Evolutionary conservation across 2,113 vertebrate species (phyloP), one percentile per base, ranked within the genome.

Genomic region (Lipophrys pholis): DNA sequence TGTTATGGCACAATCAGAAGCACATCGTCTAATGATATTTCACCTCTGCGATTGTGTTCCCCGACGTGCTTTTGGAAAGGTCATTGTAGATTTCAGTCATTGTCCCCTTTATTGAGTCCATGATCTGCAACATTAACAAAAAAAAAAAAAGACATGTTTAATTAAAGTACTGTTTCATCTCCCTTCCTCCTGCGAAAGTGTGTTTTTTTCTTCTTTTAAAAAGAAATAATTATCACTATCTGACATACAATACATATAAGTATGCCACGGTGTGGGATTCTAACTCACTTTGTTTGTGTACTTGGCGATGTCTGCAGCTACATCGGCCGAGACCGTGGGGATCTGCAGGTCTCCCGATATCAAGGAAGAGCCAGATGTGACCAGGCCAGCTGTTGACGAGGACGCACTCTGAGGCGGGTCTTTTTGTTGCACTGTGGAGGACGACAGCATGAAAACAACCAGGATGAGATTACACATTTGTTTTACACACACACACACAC

Each of bases 31-130:
- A 43, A 50, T 12, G n/a, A 0, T 42, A 21, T 8, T 91, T 83
- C 78, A 98, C 97, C 96, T 99, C 97, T 10, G 96, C 95, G 83
- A 99, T 97, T 9, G 97, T 99, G 92, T 96, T 99, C 81, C 97
- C 97, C 1, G 97, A 96, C 14, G 96, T 97, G 91, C 94, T 98
- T 93, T 96, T 98, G 46, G 97, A 98, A 61, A 99, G 96, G 76
- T 99, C 97, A 3, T 98, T 98, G 81, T 98, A 99, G 70, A 99
- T 98, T 91, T 99, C 97, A 0, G 97, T 98, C 97, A 99, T 97
- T 8, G 97, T 99, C 81, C 97, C 97, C 93, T 99, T 99, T 79
- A 99, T 99, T 4, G 96, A 94, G 68, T 99, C 97, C 97, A 99
- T 98, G 84, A 99, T 97, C 97, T 99, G 90, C 40, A 92, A 94